These are phyloP conservation scores for Platycheirus albimanus DNA, from an alignment of 2,888 invertebrate genomes.

Conservation along the genomic window DNA sequence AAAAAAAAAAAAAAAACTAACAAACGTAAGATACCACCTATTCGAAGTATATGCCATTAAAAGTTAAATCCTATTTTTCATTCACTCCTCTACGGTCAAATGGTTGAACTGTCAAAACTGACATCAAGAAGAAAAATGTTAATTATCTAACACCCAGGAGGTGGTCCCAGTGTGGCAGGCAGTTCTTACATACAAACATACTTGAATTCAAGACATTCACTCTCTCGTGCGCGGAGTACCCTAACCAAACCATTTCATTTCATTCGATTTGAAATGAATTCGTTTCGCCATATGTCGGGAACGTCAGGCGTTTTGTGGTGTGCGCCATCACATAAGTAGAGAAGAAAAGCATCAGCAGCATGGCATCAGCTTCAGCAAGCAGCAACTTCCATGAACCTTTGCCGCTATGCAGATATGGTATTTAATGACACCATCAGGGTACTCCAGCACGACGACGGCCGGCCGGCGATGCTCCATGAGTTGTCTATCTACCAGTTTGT, in stretches of 20 bases:
- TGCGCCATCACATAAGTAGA: not conserved
- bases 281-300: slow-evolving; percentile 74
- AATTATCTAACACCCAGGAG: slow-evolving; percentile 77
- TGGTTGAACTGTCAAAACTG: slow-evolving; percentile 73
- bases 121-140: slow-evolving; percentile 75
- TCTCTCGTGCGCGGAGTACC: slow-evolving; percentile 10
- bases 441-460: not conserved
- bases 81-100: slow-evolving; percentile 67
- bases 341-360: slow-evolving; percentile 5
- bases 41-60: too few species aligned
- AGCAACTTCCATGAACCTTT: slow-evolving; percentile 42
- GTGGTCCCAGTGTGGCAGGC: slow-evolving; percentile 70
- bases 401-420: slow-evolving; percentile 47
- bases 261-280: slow-evolving; percentile 74
- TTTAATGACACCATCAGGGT: slow-evolving; percentile 36
- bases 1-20: slow-evolving; percentile 9
- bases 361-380: slow-evolving; percentile 37
- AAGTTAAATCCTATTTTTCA: slow-evolving; percentile 70
- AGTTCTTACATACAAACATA: not conserved
- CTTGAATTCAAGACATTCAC: slow-evolving; percentile 38
- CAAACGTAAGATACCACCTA: slow-evolving; percentile 13
- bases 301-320: slow-evolving; percentile 56
- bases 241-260: slow-evolving; percentile 43
- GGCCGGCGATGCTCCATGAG: slow-evolving; percentile 12
- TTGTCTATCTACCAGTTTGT: slow-evolving; percentile 24